Percentiles rank a stretch among this genome's conserved stretches.
Evolutionary conservation across 1,140 invertebrate genomes (phyloP).

Genomic region (Heliconius melpomene): DNA sequence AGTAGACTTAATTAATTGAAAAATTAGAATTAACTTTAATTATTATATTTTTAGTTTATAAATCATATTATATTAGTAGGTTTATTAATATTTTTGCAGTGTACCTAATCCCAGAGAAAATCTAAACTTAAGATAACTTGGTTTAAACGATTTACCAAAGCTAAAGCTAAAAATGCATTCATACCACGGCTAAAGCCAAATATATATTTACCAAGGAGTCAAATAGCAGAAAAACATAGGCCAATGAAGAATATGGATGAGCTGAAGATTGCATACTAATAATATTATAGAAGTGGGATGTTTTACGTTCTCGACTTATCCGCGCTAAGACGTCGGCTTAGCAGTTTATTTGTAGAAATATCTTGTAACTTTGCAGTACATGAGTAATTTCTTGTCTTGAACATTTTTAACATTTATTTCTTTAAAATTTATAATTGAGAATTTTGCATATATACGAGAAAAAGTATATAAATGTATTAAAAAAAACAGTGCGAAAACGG

Average conservation of each 20-base stretch:
- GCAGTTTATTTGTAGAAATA: constrained; percentile 27
- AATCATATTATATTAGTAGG: too few species aligned
- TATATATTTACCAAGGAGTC: background rate
- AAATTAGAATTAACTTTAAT: too few species aligned
- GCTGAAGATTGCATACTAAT: constrained; percentile 18
- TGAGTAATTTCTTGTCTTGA: background rate
- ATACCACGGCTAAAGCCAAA: background rate
- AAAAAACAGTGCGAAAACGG: too few species aligned
- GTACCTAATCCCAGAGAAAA: too few species aligned
- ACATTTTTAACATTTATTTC: background rate
- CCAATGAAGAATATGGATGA: background rate
- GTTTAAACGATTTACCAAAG: background rate
- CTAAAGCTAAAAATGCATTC: background rate
- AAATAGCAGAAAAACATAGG: background rate
- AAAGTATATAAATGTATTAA: background rate
- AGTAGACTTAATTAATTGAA: background rate
- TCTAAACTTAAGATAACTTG: too few species aligned
- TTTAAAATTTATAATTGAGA: background rate
- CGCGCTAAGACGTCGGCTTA: constrained; percentile 23
- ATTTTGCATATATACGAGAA: background rate
- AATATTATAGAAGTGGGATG: constrained; percentile 17
- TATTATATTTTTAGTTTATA: too few species aligned
- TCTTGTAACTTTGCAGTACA: constrained; percentile 4
- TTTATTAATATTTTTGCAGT: too few species aligned
- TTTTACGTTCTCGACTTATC: constrained; percentile 22